Evolutionary conservation across 2,888 invertebrate genomes (phyloP), one percentile per base, ranked within the genome.

Genomic region (Odontocolon sp.): DNA sequence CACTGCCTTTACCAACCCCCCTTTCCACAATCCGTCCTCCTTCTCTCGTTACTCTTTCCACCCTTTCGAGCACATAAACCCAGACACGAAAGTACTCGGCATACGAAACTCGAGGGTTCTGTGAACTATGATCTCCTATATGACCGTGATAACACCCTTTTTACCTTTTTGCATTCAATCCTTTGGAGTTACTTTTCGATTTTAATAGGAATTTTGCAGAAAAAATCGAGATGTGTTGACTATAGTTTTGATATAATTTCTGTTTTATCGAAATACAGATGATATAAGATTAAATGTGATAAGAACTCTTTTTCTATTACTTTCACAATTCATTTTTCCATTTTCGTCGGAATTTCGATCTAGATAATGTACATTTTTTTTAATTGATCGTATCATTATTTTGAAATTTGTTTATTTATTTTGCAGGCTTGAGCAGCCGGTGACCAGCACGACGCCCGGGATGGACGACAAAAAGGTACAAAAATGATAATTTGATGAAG

Each of bases 381-480:
- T 36, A 40, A 47, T 31, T 14, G 14, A 16, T 1, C 1, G 23
- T 18, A 63, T 77, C 23, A 50, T 36, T 21, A 67, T 23, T 6
- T 3, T n/a, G 31, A n/a, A n/a, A n/a, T 64, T 42, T 67, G n/a
- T 77, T 66, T 80, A 70, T 80, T 82, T 82, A 80, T 82, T 72
- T 88, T 88, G 11, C 91, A 95, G 95, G 95, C 92, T 95, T 91
- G 95, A 95, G 89, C 94, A 94, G 87, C 94, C 95, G 83, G 92
- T 93, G 87, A 92, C 94, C 81, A 94, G 93, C 88, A 91, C 90
- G 90, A 92, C 91, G 88, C 92, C 91, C 84, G 91, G 91, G 88
- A 94, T 94, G 94, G 94, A 95, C 90, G 93, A 93, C 89, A 94
- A 94, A 90, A 92, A 92, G 90, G 93, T 92, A 82, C 77, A 14